These are phyloP conservation scores for Epinephelus fuscoguttatus DNA, from an alignment of 2,113 vertebrate genomes.

Conservation along the genomic window DNA sequence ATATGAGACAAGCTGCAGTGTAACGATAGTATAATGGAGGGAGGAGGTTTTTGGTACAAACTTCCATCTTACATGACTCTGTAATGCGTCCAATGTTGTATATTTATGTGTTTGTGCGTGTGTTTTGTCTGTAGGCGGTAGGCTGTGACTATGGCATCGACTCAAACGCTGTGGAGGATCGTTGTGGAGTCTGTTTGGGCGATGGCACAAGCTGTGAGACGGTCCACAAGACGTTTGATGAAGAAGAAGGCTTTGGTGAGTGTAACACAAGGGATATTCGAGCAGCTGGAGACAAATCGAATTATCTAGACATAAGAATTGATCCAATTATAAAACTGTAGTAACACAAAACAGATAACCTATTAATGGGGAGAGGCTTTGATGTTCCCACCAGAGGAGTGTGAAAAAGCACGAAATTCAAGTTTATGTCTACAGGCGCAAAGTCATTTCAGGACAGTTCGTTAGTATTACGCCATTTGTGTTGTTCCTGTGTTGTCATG, in stretches of 20 bases:
- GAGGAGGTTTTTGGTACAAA: conserved; percentile 17
- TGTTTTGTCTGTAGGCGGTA: conserved; percentile 84
- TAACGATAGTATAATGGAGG: background rate
- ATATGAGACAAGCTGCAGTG: conserved; percentile 9
- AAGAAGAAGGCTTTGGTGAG: conserved; percentile 93
- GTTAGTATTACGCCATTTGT: conserved; percentile 58
- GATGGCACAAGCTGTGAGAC: conserved; percentile 92
- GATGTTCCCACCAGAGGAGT: conserved; percentile 34
- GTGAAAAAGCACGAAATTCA: conserved; percentile 39
- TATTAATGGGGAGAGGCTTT: conserved; percentile 43
- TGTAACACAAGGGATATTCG: background rate
- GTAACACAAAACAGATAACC: conserved; percentile 60
- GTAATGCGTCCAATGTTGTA: conserved; percentile 10
- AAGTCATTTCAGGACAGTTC: conserved; percentile 66
- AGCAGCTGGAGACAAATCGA: conserved; percentile 44
- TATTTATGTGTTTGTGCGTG: conserved; percentile 25
- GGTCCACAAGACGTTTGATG: conserved; percentile 89
- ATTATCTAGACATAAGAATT: conserved; percentile 20
- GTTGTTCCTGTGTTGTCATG: conserved; percentile 69
- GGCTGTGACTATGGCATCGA: conserved; percentile 97
- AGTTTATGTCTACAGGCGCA: conserved; percentile 42
- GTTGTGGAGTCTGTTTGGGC: conserved; percentile 94
- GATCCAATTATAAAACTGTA: conserved; percentile 11
- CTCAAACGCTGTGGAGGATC: conserved; percentile 94
- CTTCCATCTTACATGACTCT: background rate